Evolutionary conservation across 2,113 vertebrate species (phyloP).

Genomic region (Beaufortia kweichowensis): DNA sequence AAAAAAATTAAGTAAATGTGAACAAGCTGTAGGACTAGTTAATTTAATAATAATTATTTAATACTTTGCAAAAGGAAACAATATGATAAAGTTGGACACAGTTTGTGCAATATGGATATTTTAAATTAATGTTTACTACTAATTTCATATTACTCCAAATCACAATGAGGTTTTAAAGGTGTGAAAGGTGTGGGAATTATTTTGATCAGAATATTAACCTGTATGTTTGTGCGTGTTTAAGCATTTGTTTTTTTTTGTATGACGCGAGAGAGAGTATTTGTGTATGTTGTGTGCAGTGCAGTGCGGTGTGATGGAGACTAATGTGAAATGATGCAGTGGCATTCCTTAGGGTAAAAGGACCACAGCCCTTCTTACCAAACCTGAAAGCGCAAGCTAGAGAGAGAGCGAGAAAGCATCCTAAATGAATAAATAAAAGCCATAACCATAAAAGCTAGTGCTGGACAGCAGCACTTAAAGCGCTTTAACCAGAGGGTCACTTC

Average conservation of each 20-base stretch:
- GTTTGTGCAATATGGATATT: too few species aligned
- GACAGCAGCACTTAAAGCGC: conserved; percentile 76
- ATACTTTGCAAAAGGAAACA: too few species aligned
- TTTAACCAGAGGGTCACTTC: conserved; percentile 78
- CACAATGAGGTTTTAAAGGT: too few species aligned
- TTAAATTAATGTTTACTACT: too few species aligned
- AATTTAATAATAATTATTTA: too few species aligned
- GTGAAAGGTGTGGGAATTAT: background rate
- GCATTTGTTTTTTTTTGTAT: background rate
- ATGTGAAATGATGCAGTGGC: conserved; percentile 77
- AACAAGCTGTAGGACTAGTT: too few species aligned
- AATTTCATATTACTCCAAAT: too few species aligned
- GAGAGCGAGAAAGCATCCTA: conserved; percentile 59
- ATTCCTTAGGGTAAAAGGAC: conserved; percentile 65
- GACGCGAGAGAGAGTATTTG: conserved; percentile 48
- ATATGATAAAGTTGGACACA: too few species aligned
- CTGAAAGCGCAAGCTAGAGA: conserved; percentile 61
- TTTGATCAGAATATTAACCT: background rate
- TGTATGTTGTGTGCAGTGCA: conserved; percentile 60
- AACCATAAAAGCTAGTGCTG: conserved; percentile 62
- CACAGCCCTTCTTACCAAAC: conserved; percentile 45
- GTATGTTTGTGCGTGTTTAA: conserved; percentile 16
- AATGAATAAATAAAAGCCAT: conserved; percentile 79
- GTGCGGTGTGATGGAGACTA: conserved; percentile 77
- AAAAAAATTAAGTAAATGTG: too few species aligned